These are phyloP conservation scores for Hemichromis elongatus DNA, from an alignment of 2,113 vertebrate species.

Conservation along the genomic window DNA sequence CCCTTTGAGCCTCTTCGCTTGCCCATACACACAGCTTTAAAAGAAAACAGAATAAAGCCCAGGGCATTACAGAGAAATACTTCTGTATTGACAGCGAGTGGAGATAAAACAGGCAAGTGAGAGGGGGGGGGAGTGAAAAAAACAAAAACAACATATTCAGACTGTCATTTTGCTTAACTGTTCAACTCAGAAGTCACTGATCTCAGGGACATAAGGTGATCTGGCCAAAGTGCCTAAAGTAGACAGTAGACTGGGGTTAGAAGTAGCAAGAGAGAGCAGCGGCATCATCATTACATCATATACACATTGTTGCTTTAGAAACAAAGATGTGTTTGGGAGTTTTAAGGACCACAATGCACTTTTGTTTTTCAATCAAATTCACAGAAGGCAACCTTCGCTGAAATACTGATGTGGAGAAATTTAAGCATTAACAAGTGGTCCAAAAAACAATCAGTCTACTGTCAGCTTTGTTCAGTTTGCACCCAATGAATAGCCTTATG, in stretches of 20 bases:
- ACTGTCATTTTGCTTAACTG: conserved; percentile 1
- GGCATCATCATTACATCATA: background rate
- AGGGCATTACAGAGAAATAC: conserved; percentile 17
- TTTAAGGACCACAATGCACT: background rate
- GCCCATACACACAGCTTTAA: conserved; percentile 2
- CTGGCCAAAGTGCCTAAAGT: too few relatives aligned
- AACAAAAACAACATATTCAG: background rate
- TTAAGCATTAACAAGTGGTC: background rate
- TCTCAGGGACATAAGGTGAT: background rate
- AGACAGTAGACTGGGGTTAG: background rate
- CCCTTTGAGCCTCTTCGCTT: conserved; percentile 15
- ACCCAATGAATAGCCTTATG: background rate
- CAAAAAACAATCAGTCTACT: background rate
- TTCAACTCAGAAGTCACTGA: conserved; percentile 16
- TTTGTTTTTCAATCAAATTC: background rate
- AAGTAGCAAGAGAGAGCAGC: background rate
- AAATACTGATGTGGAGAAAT: background rate
- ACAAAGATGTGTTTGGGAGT: background rate
- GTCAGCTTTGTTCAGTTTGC: background rate
- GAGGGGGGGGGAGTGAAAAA: background rate
- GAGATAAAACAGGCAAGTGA: background rate
- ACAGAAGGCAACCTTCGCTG: background rate
- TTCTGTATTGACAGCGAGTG: background rate
- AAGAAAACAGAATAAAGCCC: conserved; percentile 19
- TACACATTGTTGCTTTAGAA: background rate